A percentile compares a stretch with the other conserved stretches of the same genome.
Conservation (phyloP, 2,797 vertebrate genomes). For the Myotis planiceps region DNA sequence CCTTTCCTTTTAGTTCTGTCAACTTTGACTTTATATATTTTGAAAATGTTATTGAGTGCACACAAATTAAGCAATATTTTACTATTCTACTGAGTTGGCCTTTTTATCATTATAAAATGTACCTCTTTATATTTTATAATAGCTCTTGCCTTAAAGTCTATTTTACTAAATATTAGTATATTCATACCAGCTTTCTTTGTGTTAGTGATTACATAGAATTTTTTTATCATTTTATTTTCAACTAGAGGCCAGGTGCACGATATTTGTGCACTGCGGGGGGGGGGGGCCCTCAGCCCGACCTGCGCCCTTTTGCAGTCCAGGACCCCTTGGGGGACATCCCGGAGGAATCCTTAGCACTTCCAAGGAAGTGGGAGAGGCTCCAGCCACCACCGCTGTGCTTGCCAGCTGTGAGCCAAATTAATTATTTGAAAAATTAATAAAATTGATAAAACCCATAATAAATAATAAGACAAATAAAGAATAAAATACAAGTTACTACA, state of each 20-base stretch:
- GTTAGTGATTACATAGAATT: background rate
- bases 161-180: background rate
- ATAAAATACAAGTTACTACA: background rate
- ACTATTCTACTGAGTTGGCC: background rate
- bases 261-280: too few species aligned
- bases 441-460: background rate
- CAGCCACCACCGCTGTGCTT: too few species aligned
- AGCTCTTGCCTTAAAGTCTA: background rate
- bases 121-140: background rate
- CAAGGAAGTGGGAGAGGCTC: too few species aligned
- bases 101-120: background rate
- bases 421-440: slow-evolving; percentile 8
- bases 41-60: background rate
- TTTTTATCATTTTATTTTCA: too few species aligned
- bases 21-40: background rate
- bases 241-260: too few species aligned
- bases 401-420: too few species aligned
- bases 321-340: too few species aligned
- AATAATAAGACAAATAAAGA: background rate
- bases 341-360: too few species aligned
- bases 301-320: too few species aligned
- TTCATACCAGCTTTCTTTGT: background rate
- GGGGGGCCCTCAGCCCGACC: too few species aligned
- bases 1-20: background rate
- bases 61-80: slow-evolving; percentile 1